These are phyloP conservation scores for Alca torda DNA, from an alignment of 2,797 vertebrate genomes.

Conservation along the genomic window DNA sequence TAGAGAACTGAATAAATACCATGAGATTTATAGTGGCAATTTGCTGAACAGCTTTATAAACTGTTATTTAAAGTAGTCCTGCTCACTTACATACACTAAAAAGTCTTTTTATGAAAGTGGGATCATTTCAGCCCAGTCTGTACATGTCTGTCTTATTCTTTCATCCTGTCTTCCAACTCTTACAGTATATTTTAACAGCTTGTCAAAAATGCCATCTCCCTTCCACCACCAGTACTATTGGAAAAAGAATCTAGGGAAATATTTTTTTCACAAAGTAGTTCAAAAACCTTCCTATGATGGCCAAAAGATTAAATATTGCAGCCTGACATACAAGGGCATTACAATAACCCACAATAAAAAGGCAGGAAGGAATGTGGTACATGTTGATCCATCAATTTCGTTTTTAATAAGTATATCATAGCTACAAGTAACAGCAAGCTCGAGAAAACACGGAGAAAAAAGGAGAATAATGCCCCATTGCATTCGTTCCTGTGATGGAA, in stretches of 20 bases:
- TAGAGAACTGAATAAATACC: neutral
- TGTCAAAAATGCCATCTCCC: constrained; percentile 30
- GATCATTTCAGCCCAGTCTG: neutral
- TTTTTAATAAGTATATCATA: neutral
- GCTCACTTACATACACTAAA: neutral
- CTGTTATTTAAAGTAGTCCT: neutral
- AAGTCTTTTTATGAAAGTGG: neutral
- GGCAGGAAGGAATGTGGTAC: neutral
- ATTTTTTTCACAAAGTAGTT: neutral
- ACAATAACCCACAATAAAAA: neutral
- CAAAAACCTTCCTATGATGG: neutral
- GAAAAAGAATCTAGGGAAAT: neutral
- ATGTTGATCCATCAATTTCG: neutral
- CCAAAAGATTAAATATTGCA: constrained; percentile 2
- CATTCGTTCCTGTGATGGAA: neutral
- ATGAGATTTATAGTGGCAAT: neutral
- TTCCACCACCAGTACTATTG: neutral
- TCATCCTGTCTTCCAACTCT: neutral
- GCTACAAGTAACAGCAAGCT: neutral
- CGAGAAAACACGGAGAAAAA: neutral
- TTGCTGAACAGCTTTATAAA: constrained; percentile 9
- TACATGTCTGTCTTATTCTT: neutral
- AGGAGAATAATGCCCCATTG: neutral
- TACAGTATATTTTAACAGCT: neutral
- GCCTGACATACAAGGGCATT: neutral